Base-by-base conservation (phyloP, 1,140 invertebrate genomes). In the Drosophila equinoxialis region DNA sequence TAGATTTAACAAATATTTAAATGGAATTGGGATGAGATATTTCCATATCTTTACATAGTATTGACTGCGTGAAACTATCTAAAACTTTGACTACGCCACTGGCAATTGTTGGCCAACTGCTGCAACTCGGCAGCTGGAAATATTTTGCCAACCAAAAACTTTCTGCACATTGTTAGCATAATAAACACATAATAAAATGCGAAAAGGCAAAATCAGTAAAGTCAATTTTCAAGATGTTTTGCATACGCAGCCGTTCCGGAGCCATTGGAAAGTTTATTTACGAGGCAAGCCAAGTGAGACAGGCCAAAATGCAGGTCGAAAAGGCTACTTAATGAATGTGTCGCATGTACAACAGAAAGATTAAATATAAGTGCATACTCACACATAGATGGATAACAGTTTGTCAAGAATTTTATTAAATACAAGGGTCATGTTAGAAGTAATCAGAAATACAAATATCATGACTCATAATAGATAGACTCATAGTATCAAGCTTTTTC, bases 131-230 rank as follows among this genome's bases (percentile, higher is more conserved):
- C 54, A 77, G 45, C 67, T 68, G 39, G 55, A 72, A 61, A 78
- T 77, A 69, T 75, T 75, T 75, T 62, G 37, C 33, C 17, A 39
- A 23, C 66, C 42, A 57, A 65, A 77, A 85, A 83, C 61, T 83
- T 79, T 89, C 64, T 79, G 71, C 80, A 75, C 83, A 86, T 86
- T 86, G 83, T 86, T 86, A 74, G 83, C 83, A 86, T 86, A 86
- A 89, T 86, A 86, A 86, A 86, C 83, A 86, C 83, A 75, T 87
- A 80, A 86, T 86, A 86, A 86, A 86, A 86, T 87, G 33, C 72
- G 76, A 70, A 67, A 74, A 74, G 62, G 79, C 72, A 79, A 87
- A 86, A 86, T 83, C 83, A 79, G 79, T 86, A 87, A 83, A 86
- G 83, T 86, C 83, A 86, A 86, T 87, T 82, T 83, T 73, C 79